Evolutionary conservation across 2,797 vertebrate genomes (phyloP).

Genomic region (Peromyscus aztecus): DNA sequence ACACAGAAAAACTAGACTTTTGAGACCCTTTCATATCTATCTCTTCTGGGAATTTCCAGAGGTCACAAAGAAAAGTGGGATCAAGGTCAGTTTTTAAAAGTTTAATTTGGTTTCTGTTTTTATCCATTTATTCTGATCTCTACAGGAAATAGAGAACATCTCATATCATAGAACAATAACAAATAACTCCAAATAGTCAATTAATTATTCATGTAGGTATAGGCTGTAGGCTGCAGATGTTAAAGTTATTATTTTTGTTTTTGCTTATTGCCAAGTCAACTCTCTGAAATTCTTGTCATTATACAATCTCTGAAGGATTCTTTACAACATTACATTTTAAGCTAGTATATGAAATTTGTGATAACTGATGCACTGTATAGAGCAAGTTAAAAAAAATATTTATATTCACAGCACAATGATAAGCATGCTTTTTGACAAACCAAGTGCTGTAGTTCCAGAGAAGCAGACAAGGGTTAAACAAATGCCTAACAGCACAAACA

Average conservation of each 20-base stretch:
- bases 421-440: background rate
- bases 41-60: background rate
- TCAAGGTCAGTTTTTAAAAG: constrained; percentile 46
- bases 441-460: background rate
- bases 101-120: constrained; percentile 15
- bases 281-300: background rate
- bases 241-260: background rate
- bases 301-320: background rate
- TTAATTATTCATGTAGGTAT: background rate
- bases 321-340: background rate
- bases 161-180: background rate
- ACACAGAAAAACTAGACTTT: background rate
- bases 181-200: background rate
- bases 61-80: background rate
- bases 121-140: background rate
- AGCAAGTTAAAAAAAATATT: background rate
- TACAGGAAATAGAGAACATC: background rate
- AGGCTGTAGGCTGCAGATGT: background rate
- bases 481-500: background rate
- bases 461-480: background rate
- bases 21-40: background rate
- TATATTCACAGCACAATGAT: background rate
- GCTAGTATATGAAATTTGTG: background rate
- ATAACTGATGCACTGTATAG: background rate
- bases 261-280: background rate